phyloP scores from a whole-genome alignment of 1,140 invertebrate species.

The Chionoecetes opilio region DNA sequence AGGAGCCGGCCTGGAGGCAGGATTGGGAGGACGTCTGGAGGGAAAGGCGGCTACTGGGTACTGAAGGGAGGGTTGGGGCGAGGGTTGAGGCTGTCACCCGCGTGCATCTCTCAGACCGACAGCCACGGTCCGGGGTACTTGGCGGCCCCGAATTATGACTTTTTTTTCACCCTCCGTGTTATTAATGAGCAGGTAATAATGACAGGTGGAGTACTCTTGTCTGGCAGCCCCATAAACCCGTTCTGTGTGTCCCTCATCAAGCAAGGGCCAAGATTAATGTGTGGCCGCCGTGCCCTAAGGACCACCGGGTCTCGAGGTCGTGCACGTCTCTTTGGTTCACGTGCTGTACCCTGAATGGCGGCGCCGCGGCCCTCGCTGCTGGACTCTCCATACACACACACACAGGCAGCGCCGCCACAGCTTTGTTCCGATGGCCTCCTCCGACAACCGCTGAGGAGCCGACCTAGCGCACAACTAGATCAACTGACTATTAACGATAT shows the following conservation, averaged over 20 bases:
- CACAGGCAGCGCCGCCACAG: background rate
- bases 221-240: conserved; percentile 14
- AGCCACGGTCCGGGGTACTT: background rate
- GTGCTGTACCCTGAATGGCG: background rate
- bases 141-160: background rate
- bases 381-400: background rate
- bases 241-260: conserved; percentile 36
- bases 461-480: too few relatives aligned
- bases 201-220: conserved; percentile 44
- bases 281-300: background rate
- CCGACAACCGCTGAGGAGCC: background rate
- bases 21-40: background rate
- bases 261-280: conserved; percentile 28
- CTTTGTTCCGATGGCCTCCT: background rate
- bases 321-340: background rate
- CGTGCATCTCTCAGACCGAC: background rate
- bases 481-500: too few relatives aligned
- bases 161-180: conserved; percentile 7
- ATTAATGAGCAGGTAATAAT: conserved; percentile 58
- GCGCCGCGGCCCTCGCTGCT: background rate
- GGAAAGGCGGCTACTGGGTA: background rate
- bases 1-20: background rate
- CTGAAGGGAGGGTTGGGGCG: background rate
- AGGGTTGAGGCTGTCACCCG: background rate
- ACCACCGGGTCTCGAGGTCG: background rate